Conservation (phyloP, 2,113 vertebrate genomes). For the Formicarius rufipectus region DNA sequence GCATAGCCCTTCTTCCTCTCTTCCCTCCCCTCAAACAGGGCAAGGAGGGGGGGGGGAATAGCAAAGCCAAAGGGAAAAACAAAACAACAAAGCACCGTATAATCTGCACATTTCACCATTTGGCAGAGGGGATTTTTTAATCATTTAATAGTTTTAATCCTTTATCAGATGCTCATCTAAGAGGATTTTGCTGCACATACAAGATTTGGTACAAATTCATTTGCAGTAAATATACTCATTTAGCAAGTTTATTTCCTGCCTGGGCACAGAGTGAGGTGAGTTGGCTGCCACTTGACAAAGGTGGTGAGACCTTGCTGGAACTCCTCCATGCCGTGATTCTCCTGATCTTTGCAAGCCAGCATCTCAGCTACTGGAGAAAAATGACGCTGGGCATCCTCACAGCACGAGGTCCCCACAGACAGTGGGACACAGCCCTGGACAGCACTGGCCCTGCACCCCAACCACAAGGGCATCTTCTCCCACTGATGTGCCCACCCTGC, state of each 20-base stretch:
- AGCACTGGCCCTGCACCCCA: neutral
- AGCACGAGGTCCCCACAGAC: fast-evolving
- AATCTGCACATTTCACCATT: conserved; percentile 42
- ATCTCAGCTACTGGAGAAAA: neutral
- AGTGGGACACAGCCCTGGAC: fast-evolving
- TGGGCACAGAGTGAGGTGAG: neutral
- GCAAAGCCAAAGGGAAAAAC: neutral
- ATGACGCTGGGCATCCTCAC: neutral
- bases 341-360: neutral
- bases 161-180: conserved; percentile 50
- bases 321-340: neutral
- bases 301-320: neutral
- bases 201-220: conserved; percentile 47
- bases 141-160: conserved; percentile 52
- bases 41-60: neutral
- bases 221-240: conserved; percentile 31
- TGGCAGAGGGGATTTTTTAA: conserved; percentile 26
- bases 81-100: conserved; percentile 2
- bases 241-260: neutral
- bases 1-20: neutral
- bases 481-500: neutral
- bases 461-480: fast-evolving
- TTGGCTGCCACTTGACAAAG: neutral
- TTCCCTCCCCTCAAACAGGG: neutral
- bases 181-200: conserved; percentile 33